These are phyloP conservation scores for Okamejei kenojei DNA, from an alignment of 2,797 vertebrate genomes.

Conservation along the genomic window DNA sequence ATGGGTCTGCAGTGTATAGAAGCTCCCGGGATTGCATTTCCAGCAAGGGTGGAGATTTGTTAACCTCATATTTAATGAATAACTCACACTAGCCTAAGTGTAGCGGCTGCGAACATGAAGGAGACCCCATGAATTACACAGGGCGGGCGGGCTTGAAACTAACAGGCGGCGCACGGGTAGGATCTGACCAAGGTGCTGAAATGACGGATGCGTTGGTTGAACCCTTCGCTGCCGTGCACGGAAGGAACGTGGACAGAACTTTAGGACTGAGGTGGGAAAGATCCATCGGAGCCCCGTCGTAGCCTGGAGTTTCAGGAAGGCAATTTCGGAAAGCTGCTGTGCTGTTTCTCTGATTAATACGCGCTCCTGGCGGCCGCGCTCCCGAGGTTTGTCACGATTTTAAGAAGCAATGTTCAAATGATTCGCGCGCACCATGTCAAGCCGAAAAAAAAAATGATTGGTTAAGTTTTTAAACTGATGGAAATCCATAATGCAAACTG, in stretches of 20 bases:
- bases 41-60: not conserved
- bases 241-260: not conserved
- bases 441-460: not conserved
- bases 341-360: not conserved
- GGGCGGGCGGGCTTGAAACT: not conserved
- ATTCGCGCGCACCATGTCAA: no score
- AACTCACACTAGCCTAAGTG: not conserved
- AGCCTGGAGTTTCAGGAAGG: not conserved
- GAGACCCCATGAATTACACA: not conserved
- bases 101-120: not conserved
- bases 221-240: not conserved
- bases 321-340: not conserved
- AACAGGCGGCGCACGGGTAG: not conserved
- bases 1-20: not conserved
- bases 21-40: not conserved
- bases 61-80: not conserved
- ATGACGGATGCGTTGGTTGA: not conserved
- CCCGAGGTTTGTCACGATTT: not conserved
- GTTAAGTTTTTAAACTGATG: not conserved
- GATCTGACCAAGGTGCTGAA: conserved; percentile 19
- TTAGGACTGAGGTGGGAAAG: not conserved
- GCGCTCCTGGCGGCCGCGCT: not conserved
- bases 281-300: not conserved
- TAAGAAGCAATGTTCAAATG: not conserved
- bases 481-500: not conserved